A percentile compares a stretch with the other conserved stretches of the same genome.
Conservation (phyloP, 2,797 vertebrate species). For the Pipistrellus pipistrellus region DNA sequence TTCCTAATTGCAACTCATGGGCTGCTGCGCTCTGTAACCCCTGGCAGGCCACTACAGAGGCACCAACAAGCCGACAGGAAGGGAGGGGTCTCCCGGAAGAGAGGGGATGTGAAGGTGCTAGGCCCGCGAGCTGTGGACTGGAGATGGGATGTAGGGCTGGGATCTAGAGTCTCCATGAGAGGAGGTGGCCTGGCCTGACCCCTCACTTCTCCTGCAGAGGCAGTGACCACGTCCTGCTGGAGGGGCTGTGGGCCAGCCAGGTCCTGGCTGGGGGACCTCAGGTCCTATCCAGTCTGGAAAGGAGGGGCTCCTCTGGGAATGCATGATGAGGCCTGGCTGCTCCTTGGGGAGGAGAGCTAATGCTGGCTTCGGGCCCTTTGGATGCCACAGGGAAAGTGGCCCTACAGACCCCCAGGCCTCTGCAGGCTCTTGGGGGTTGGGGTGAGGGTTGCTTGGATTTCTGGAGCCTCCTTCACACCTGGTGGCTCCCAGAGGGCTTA, state of each 20-base stretch:
- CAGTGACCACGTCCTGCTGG: not conserved
- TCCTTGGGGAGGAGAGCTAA: not conserved
- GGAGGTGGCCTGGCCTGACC: not conserved
- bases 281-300: not conserved
- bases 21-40: not conserved
- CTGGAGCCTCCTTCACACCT: rapidly evolving
- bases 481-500: not conserved
- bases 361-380: not conserved
- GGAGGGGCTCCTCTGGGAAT: not conserved
- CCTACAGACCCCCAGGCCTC: not conserved
- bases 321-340: rapidly evolving
- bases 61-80: rapidly evolving
- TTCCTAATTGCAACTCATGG: rapidly evolving
- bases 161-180: not conserved
- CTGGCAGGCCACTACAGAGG: not conserved
- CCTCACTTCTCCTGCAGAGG: not conserved
- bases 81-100: not conserved
- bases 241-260: not conserved
- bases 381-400: not conserved
- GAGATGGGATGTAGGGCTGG: not conserved
- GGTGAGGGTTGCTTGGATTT: not conserved
- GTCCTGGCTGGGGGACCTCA: not conserved
- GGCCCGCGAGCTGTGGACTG: too few species aligned
- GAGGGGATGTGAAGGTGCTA: rapidly evolving
- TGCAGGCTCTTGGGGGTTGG: rapidly evolving